Conservation (phyloP, 2,888 invertebrate species). For the Schizaphis graminum region DNA sequence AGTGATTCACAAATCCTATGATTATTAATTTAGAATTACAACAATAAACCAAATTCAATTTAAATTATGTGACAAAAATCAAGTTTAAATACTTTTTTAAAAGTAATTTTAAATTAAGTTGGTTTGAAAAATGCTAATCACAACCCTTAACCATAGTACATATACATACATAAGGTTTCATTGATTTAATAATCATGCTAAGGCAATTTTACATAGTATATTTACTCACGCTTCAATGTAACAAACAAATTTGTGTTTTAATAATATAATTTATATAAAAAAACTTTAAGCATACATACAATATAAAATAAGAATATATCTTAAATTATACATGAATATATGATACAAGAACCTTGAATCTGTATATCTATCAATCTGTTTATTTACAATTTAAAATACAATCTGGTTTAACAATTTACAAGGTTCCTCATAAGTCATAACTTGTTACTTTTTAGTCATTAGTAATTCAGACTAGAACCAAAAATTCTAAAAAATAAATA, state of each 20-base stretch:
- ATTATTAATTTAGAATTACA: not conserved
- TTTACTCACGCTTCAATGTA: not conserved
- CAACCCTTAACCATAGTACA: not conserved
- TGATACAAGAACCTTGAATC: not conserved
- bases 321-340: not conserved
- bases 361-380: not conserved
- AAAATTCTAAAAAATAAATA: not conserved
- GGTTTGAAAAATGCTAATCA: not conserved
- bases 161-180: conserved; percentile 41
- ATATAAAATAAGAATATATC: not conserved
- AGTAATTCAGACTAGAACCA: not conserved
- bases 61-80: not conserved
- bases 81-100: not conserved
- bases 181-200: conserved; percentile 10
- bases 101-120: not conserved
- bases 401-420: not conserved
- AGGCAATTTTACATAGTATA: conserved; percentile 13
- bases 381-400: too few species aligned
- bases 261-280: not conserved
- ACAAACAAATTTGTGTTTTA: conserved; percentile 12
- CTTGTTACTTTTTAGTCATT: not conserved
- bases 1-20: not conserved
- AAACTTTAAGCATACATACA: not conserved
- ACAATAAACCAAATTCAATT: not conserved
- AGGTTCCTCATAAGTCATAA: not conserved